phyloP scores from a whole-genome alignment of 92 coral and sea anemone genomes.

The Siderastrea siderea region DNA sequence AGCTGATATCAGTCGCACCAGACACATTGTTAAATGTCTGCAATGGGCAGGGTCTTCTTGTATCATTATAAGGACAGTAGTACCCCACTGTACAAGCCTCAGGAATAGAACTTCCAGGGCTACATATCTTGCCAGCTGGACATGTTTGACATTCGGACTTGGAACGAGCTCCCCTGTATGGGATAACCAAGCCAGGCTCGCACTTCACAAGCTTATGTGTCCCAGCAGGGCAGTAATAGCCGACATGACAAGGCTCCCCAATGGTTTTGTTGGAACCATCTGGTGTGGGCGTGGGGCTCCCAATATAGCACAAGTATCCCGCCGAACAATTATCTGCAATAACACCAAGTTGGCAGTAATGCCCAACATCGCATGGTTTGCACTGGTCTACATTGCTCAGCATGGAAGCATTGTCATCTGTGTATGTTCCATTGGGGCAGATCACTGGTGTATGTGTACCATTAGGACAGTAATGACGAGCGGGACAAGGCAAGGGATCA shows the following conservation, averaged over 20 bases:
- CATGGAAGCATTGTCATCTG: slow-evolving; percentile 67
- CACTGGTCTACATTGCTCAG: slow-evolving; percentile 78
- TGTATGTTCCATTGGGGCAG: slow-evolving; percentile 96
- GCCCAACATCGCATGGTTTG: slow-evolving; percentile 84
- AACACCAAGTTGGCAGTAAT: slow-evolving; percentile 91
- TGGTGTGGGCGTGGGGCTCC: slow-evolving; percentile 88
- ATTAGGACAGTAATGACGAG: slow-evolving; percentile 81
- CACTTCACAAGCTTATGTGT: slow-evolving; percentile 73
- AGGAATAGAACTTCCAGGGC: slow-evolving; percentile 84
- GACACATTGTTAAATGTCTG: slow-evolving; percentile 76
- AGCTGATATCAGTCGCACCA: slow-evolving; percentile 83
- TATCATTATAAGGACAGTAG: slow-evolving; percentile 92
- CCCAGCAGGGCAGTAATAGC: slow-evolving; percentile 92
- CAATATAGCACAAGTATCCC: slow-evolving; percentile 87
- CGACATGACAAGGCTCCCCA: slow-evolving; percentile 86
- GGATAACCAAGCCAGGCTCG: slow-evolving; percentile 83
- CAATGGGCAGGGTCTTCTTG: slow-evolving; percentile 83
- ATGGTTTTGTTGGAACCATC: slow-evolving; percentile 82
- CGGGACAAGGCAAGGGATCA: slow-evolving; percentile 84
- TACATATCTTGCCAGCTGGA: slow-evolving; percentile 96
- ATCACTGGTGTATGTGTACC: slow-evolving; percentile 83
- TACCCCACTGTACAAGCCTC: slow-evolving; percentile 89
- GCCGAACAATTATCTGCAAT: slow-evolving; percentile 84
- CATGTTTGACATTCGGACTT: slow-evolving; percentile 85
- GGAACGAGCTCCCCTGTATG: slow-evolving; percentile 82